Evolutionary conservation across 2,797 vertebrate genomes (phyloP).

Genomic region (Xiphorhynchus erythropygius): DNA sequence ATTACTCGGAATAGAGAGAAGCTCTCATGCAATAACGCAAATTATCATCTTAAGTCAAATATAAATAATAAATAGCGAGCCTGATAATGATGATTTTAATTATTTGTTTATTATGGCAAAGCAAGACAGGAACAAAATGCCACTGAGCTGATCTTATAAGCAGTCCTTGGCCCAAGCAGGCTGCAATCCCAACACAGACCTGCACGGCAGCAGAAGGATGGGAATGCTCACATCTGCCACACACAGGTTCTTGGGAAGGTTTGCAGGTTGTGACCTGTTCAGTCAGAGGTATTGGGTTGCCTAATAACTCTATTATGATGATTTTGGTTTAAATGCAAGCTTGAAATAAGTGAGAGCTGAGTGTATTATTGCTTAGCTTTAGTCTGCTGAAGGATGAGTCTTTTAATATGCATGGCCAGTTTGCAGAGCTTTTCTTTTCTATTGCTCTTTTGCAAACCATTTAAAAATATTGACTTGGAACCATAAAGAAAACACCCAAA

Average conservation of each 20-base stretch:
- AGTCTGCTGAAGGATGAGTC: not conserved
- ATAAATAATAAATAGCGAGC: conserved; percentile 2
- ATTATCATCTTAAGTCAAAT: not conserved
- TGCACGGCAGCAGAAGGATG: not conserved
- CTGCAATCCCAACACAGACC: not conserved
- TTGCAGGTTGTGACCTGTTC: not conserved
- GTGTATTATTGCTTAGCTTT: conserved; percentile 1
- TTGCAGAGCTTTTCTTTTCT: conserved; percentile 5
- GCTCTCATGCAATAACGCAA: not conserved
- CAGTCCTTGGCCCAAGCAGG: not conserved
- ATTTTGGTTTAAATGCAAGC: not conserved
- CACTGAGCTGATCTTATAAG: not conserved
- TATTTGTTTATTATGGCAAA: not conserved
- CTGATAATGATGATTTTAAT: not conserved
- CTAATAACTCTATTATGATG: not conserved
- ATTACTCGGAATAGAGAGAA: not conserved
- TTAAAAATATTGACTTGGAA: conserved; percentile 28
- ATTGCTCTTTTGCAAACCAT: conserved; percentile 26
- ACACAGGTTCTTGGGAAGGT: rapidly evolving
- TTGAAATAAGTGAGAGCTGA: not conserved
- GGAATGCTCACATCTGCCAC: not conserved
- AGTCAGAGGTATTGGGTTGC: not conserved
- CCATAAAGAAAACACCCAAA: not conserved
- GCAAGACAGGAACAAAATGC: not conserved
- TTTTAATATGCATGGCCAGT: conserved; percentile 1